Evolutionary conservation across 2,888 invertebrate genomes (phyloP), one percentile per base, ranked within the genome.

Genomic region (Apotomis turbidana): DNA sequence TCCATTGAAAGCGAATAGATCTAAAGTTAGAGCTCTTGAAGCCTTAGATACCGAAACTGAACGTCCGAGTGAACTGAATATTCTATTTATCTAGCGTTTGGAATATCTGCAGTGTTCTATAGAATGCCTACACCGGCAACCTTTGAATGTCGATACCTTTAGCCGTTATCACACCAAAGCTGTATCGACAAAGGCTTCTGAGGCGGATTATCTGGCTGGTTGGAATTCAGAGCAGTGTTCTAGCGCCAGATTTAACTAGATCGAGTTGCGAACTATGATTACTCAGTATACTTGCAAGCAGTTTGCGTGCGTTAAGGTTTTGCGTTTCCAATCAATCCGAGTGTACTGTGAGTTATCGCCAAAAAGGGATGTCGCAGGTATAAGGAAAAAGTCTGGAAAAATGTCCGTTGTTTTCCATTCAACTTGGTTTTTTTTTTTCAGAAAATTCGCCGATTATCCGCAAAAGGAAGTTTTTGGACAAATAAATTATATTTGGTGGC

Each of bases 111-210:
- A 63, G 58, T 49, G 36, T 13, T 61, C 13, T 59, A 46, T 57
- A 57, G 57, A 64, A 58, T 49, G 62, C 55, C 41, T 46, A 61
- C 61, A 44, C 55, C 13, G 71, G 49, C 67, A 61, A 67, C 61
- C 51, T 71, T 71, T 67, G 61, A 67, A 71, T 71, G 27, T 61
- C 66, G 55, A 67, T 61, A 61, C 71, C 55, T 51, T 52, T 54
- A 67, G 15, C 61, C 71, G 52, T 58, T 60, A 60, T 61, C 62
- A 52, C 41, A 55, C 41, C 41, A 15, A 55, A 67, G 67, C 67
- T 62, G 71, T 68, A 72, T 72, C 62, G 52, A 62, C 44, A 62
- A 52, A 63, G 62, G 46, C 71, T 52, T 41, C 52, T 46, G 52
- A 63, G 41, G 52, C 38, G 57, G 67, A 67, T 68, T 71, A 62